These are phyloP conservation scores for Acridotheres tristis DNA, from an alignment of 2,797 vertebrate species.

Conservation along the genomic window DNA sequence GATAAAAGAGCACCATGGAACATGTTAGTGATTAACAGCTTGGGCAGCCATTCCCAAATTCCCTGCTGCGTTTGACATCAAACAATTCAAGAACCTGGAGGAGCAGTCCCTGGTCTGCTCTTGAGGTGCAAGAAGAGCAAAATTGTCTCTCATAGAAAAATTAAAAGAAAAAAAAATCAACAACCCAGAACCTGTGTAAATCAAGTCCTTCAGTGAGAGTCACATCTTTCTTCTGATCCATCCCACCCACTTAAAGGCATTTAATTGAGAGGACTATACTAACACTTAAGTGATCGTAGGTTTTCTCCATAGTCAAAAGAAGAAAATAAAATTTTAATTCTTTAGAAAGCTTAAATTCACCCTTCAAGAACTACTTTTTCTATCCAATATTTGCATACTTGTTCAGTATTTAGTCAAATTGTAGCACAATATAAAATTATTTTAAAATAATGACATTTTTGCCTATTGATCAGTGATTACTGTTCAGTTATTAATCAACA, in stretches of 20 bases:
- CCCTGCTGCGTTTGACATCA: not conserved
- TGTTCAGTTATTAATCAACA: not conserved
- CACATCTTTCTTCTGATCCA: not conserved
- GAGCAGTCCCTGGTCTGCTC: not conserved
- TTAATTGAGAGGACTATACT: not conserved
- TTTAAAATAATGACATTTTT: not conserved
- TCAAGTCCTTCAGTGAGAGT: not conserved
- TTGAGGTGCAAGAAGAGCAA: not conserved
- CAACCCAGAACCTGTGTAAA: not conserved
- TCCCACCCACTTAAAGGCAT: not conserved
- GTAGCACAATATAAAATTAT: not conserved
- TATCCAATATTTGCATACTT: not conserved
- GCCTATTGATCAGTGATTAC: not conserved
- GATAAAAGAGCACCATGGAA: not conserved
- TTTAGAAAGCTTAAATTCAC: not conserved
- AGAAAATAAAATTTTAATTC: not conserved
- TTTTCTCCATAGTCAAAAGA: not conserved
- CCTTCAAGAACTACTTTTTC: not conserved
- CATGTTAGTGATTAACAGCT: not conserved
- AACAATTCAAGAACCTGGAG: not conserved
- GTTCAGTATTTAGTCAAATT: not conserved
- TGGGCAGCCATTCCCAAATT: not conserved
- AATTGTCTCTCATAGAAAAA: not conserved
- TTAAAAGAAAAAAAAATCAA: not conserved
- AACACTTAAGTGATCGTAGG: not conserved